Conservation (phyloP, 2,113 vertebrate species). For the Propithecus coquereli region DNA sequence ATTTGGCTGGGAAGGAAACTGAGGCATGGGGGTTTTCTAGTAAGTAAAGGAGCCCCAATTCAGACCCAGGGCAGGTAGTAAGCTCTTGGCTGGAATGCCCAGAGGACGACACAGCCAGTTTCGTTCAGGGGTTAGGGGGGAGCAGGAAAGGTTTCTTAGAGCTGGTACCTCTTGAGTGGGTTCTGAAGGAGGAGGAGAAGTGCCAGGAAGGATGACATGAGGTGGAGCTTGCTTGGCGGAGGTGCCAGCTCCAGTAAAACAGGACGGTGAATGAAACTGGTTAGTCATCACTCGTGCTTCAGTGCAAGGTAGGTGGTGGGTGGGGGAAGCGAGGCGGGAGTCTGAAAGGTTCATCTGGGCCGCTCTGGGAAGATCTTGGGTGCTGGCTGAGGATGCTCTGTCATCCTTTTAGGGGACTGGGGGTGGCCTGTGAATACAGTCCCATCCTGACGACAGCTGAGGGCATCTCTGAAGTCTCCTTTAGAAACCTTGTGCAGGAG, state of each 20-base stretch:
- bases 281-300: not conserved
- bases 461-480: not conserved
- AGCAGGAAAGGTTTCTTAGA: not conserved
- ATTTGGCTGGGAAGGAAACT: not conserved
- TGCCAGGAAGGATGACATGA: not conserved
- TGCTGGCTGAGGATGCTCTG: not conserved
- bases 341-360: not conserved
- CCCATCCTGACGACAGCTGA: not conserved
- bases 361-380: not conserved
- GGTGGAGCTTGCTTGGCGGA: not conserved
- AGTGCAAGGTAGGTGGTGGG: not conserved
- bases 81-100: not conserved
- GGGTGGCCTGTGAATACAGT: not conserved
- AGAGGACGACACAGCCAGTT: not conserved
- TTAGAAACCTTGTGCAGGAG: not conserved
- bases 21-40: not conserved
- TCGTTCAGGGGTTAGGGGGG: not conserved
- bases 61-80: not conserved
- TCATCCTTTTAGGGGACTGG: not conserved
- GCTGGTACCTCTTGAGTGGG: not conserved
- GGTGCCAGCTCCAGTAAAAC: not conserved
- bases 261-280: not conserved
- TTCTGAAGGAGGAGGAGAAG: not conserved
- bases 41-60: not conserved
- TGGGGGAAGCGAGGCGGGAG: rapidly evolving